Base-by-base conservation (phyloP, 1,140 invertebrate genomes). In the Andrena cerasifolii region DNA sequence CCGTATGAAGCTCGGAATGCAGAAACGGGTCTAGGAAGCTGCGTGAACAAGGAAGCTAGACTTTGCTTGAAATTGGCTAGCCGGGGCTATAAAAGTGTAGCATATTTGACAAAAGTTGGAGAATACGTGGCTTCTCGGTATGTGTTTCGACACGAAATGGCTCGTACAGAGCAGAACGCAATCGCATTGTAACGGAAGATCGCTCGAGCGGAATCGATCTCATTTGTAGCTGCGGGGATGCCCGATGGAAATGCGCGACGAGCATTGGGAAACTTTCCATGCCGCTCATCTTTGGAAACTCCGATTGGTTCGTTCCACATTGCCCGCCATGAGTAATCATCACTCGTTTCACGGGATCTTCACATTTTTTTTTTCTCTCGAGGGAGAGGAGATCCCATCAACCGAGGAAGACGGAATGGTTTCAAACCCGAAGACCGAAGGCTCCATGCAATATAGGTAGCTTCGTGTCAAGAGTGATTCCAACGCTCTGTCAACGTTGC, bases 141-240 rank as follows among this genome's bases (percentile, higher is more conserved):
- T 47, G 14, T 49, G 49, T 18, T 12, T 47, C 21, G 49, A 47
- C 47, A 49, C 40, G 61, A 24, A 65, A 43, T 40, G 45, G 56
- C 70, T 61, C 58, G n/a, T 62, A 43, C 26, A 8, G 7, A 28
- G 31, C 24, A 33, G 18, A n/a, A 65, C 49, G 61, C 33, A 66
- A 66, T 66, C 72, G 61, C 49, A 28, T 75, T 66, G 49, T 43
- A 75, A 66, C 72, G 72, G 56, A 75, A 66, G 51, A 75, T 75
- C 61, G 51, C 66, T 66, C 63, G 62, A 45, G 62, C 40, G 62
- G 47, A 75, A 75, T 56, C 72, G 72, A 75, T 75, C 62, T 75
- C 62, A 67, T 75, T 75, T 75, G 72, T 67, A 66, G 47, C 61
- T n/a, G 26, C 40, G 62, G 40, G 21, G 3, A 33, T 24, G 28